Base-by-base conservation (phyloP, 2,797 vertebrate species). In the Enteromius anoplus region DNA sequence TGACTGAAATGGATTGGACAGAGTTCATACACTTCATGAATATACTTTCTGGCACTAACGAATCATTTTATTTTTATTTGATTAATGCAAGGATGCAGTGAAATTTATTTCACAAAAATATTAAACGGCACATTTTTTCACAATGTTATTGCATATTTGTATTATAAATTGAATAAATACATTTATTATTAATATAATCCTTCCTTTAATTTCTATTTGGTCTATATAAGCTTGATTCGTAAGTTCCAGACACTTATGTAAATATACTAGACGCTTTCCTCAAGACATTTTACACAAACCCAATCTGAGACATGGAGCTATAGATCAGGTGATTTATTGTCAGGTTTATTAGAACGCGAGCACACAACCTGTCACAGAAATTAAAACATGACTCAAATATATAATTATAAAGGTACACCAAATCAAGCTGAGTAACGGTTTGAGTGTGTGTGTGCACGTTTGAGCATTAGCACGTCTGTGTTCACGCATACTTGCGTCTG, bases 361-460 rank as follows among this genome's bases (percentile, higher is more conserved):
- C 55, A 65, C 32, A 45, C 53, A 78, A 51, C 42, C 65, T 26
- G 51, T 78, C 75, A 69, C 42, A 83, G 58, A 37, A 78, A 83
- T 26, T 29, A 78, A 60, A 76, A 72, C 7, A 75, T 2, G 3
- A 5, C 15, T 66, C 9, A 37, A 83, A 71, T 45, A 47, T 45
- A 64, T 64, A 78, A 71, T 71, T 83, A 83, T 32, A 64, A 77
- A 64, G 66, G 40, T 60, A 78, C 82, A 70, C 65, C 65, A 17
- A 21, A 83, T 37, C 47, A 66, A 78, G 64, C 65, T 21, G 37
- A 53, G 17, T 9, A 51, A 4, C 21, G 19, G 37, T 64, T 72
- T 26, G 26, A 53, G 49, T 40, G n/a, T 42, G 53, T 37, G 53
- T 19, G 62, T 72, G 84, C 78, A 58, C 42, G 55, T 66, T 37